Base-by-base conservation (phyloP, 1,140 invertebrate species). In the Leguminivora glycinivorella region DNA sequence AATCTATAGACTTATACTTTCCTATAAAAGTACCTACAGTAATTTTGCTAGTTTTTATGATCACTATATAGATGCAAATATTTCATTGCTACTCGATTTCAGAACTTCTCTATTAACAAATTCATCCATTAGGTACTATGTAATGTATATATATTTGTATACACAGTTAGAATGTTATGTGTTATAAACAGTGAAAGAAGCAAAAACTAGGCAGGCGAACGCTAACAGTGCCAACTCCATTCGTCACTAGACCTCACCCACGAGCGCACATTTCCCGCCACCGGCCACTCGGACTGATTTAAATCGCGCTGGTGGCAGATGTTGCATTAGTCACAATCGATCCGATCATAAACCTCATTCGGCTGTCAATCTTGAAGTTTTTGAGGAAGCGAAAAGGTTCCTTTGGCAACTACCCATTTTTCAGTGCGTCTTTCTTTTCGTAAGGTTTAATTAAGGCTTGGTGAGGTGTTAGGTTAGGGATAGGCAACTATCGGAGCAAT, bases 251-350 rank as follows among this genome's bases (percentile, higher is more conserved):
- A 63, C 12, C 47, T 52, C 47, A 52, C 47, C 47, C 47, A 52
- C 58, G 58, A 63, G 26, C 58, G 22, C 14, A 63, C 58, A 63
- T 31, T 29, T 17, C 58, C 58, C n/a, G 26, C 58, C 25, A 63
- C 22, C 58, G 14, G 6, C 7, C 58, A 63, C 19, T 63, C 58
- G 58, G 19, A 17, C 25, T 63, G 58, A 63, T 63, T 63, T 63
- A 63, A 63, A 24, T 63, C 22, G 31, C 22, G 19, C 22, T 22
- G 22, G 58, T 17, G 58, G 58, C 58, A 63, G 58, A 63, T 63
- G 58, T 7, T 31, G 26, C 58, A 63, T 63, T 63, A 63, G 58
- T 63, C 58, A 63, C 25, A 29, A 63, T 63, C 58, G 58, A 63
- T 29, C n/a, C 6, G 58, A 52, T 63, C 58, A 29, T 63, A 63